phyloP scores from a whole-genome alignment of 1,140 invertebrate species.

The Pteromalus puparum region DNA sequence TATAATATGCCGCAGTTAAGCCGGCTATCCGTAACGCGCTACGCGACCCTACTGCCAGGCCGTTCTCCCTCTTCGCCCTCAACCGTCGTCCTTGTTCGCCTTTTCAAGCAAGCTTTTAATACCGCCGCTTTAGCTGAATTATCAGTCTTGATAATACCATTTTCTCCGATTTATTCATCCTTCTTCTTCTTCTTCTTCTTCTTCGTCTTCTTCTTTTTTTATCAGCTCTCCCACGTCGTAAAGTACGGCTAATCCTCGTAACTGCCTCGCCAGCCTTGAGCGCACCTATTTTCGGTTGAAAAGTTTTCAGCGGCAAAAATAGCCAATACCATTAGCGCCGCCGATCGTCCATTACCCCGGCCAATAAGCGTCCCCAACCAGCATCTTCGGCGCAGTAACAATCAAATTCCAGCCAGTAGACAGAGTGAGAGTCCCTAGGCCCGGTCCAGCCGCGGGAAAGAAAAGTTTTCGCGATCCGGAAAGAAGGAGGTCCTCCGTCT shows the following conservation, averaged over 20 bases:
- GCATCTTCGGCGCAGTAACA: background rate
- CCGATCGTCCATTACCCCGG: too few species aligned
- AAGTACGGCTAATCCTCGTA: background rate
- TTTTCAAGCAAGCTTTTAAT: constrained; percentile 50
- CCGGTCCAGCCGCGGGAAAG: background rate
- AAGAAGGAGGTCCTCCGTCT: background rate
- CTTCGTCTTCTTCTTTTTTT: background rate
- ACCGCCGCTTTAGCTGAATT: constrained; percentile 45
- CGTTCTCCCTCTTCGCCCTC: background rate
- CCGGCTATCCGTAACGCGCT: constrained; percentile 69
- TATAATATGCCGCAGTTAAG: constrained; percentile 75
- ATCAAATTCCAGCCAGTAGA: background rate
- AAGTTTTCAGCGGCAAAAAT: background rate
- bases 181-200: background rate
- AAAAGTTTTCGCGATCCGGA: constrained; percentile 5
- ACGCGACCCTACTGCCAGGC: constrained; percentile 48
- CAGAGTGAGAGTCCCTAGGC: background rate
- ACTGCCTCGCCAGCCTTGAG: too few species aligned
- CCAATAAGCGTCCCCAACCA: background rate
- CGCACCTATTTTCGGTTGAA: too few species aligned
- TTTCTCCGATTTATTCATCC: constrained; percentile 8
- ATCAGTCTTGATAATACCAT: constrained; percentile 50
- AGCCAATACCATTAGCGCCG: background rate
- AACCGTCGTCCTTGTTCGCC: constrained; percentile 21
- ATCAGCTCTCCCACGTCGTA: background rate